These are phyloP conservation scores for Theocolax elegans DNA, from an alignment of 1,140 invertebrate species.

Conservation along the genomic window DNA sequence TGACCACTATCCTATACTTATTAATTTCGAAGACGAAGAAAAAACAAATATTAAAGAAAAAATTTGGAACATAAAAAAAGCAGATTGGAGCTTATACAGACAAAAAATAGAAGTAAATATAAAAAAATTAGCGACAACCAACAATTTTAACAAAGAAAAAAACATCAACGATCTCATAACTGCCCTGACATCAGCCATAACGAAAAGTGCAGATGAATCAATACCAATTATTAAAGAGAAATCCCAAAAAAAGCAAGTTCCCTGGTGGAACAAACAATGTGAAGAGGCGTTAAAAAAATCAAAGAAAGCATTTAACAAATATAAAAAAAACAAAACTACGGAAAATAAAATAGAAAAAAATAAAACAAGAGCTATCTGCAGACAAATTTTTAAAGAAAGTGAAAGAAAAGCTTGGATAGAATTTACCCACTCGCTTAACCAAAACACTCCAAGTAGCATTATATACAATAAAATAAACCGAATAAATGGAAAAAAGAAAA, in stretches of 20 bases:
- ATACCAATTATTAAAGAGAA: neutral
- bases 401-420: neutral
- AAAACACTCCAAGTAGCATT: no score
- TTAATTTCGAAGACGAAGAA: neutral
- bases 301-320: neutral
- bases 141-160: neutral
- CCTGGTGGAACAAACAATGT: neutral
- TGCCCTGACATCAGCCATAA: neutral
- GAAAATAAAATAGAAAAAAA: constrained; percentile 9
- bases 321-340: neutral
- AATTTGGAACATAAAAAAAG: no score
- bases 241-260: no score
- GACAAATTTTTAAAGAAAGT: neutral
- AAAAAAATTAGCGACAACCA: neutral
- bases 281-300: neutral
- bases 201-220: neutral
- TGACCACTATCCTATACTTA: neutral
- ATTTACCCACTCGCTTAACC: neutral
- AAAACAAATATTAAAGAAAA: neutral
- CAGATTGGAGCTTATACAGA: no score
- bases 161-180: neutral
- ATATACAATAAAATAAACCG: neutral
- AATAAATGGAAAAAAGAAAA: neutral
- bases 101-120: neutral
- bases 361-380: neutral